Base-by-base conservation (phyloP, 2,113 vertebrate genomes). In the Poeciliopsis retropinna region DNA sequence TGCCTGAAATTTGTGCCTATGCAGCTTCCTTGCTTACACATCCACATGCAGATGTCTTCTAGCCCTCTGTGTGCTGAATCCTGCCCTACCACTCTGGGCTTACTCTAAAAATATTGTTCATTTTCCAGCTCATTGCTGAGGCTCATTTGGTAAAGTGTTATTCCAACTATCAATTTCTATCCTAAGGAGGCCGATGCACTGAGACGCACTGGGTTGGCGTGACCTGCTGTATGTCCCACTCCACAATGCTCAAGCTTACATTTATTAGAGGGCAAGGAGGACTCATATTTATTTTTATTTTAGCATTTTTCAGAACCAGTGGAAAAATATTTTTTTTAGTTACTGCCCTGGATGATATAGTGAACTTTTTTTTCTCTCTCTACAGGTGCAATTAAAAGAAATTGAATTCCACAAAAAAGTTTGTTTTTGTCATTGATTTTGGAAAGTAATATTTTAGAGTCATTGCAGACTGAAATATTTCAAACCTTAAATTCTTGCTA, bases 131-230 rank as follows among this genome's bases (percentile, higher is more conserved):
- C 89, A 88, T 88, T 89, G 90, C 91, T 83, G 85, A 72, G 84
- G 86, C 88, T 92, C 93, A 91, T 92, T 93, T 92, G 92, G 88
- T 90, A 84, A 90, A 85, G 67, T 83, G 86, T 88, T 82, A 75
- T 86, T 79, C 82, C 31, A 29, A 88, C 85, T 78, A 78, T 89
- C 91, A 91, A 91, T 92, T 92, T 90, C 85, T 83, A 78, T 82
- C 73, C 85, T 90, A 90, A 92, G 86, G 70, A 86, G 82, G 78
- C 73, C 73, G 79, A 75, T 31, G 74, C 87, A 82, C 77, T 73
- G 81, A 85, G 83, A 87, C 86, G 79, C 84, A 71, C 78, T 78
- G 70, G 81, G 79, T 84, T 85, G 74, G 81, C 84, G 83, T 82
- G 81, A 90, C 88, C 89, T 82, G 79, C 79, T 75, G 76, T 37